Evolutionary conservation across 2,888 invertebrate species (phyloP).

Genomic region (Dryobota labecula): DNA sequence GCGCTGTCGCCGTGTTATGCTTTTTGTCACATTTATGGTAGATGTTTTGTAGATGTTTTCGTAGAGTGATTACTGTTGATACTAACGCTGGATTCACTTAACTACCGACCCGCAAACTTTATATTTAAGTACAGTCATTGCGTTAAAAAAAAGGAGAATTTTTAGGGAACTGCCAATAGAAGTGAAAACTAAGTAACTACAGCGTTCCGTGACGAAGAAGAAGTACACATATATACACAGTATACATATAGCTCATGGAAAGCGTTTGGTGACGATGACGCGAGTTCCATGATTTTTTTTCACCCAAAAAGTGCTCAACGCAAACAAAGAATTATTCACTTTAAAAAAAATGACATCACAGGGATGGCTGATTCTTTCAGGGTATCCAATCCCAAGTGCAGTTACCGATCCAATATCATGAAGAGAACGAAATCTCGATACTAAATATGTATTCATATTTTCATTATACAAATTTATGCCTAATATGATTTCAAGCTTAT

Average conservation of each 20-base stretch:
- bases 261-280: too few species aligned
- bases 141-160: too few species aligned
- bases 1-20: neutral
- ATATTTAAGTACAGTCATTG: neutral
- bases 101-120: neutral
- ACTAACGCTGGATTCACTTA: neutral
- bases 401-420: neutral
- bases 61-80: neutral
- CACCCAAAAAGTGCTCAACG: too few species aligned
- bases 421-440: neutral
- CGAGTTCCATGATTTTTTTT: too few species aligned
- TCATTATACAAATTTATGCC: slow-evolving; percentile 22
- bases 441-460: slow-evolving; percentile 13
- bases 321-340: too few species aligned
- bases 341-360: too few species aligned
- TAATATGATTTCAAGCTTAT: slow-evolving; percentile 16
- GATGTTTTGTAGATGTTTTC: too few species aligned
- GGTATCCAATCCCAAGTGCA: neutral
- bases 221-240: too few species aligned
- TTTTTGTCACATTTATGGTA: neutral
- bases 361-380: neutral
- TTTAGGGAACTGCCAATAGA: too few species aligned
- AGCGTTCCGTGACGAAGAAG: too few species aligned
- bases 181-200: too few species aligned
- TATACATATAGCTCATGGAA: too few species aligned